Conservation (phyloP, 1,140 invertebrate species). For the Helicorthomorpha holstii region DNA sequence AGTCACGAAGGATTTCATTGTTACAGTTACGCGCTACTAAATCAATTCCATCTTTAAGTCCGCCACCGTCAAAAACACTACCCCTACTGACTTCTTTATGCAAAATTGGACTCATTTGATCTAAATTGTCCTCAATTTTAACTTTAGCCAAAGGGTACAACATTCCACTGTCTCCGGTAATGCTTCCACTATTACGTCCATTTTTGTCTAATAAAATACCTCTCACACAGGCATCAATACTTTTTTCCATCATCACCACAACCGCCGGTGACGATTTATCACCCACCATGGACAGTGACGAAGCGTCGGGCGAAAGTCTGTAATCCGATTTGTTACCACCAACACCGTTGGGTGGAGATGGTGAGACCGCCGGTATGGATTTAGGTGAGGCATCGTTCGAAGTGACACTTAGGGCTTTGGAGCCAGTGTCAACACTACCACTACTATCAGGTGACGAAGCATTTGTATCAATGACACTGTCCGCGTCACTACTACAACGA, state of each 20-base stretch:
- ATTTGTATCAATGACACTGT: constrained; percentile 74
- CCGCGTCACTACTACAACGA: constrained; percentile 84
- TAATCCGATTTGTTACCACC: not conserved
- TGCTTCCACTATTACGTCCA: not conserved
- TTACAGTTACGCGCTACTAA: constrained; percentile 5
- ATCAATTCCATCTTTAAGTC: constrained; percentile 8
- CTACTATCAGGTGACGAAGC: constrained; percentile 67
- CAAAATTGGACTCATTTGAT: constrained; percentile 29
- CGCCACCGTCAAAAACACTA: constrained; percentile 34
- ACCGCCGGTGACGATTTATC: not conserved
- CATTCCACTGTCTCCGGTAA: not conserved
- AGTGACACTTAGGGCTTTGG: too few relatives aligned
- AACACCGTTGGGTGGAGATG: not conserved
- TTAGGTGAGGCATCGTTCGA: constrained; percentile 5
- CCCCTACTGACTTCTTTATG: constrained; percentile 20
- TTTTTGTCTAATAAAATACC: too few relatives aligned
- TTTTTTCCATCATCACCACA: not conserved
- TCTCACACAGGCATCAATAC: not conserved
- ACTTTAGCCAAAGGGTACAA: not conserved
- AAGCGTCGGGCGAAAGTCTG: not conserved
- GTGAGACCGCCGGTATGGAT: not conserved
- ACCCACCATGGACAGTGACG: too few relatives aligned
- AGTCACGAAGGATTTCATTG: not conserved
- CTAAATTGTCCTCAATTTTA: constrained; percentile 5
- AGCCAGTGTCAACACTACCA: constrained; percentile 34